Conservation (phyloP, 2,113 vertebrate genomes). For the Gadus chalcogrammus region DNA sequence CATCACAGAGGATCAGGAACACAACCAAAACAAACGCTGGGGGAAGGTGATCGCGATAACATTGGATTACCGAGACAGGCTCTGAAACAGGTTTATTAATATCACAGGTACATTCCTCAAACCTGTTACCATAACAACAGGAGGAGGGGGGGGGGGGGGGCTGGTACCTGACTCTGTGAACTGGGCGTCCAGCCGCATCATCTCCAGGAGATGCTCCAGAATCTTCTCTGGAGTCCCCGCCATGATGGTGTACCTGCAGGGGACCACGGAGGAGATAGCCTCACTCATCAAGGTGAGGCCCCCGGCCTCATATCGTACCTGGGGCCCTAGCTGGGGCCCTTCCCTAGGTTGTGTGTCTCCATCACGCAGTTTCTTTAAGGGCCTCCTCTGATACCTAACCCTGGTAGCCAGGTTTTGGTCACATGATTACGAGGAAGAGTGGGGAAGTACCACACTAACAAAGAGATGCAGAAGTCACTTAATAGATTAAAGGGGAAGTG, state of each 20-base stretch:
- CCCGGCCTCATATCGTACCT: constrained; percentile 36
- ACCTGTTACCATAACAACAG: too few relatives aligned
- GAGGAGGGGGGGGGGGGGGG: constrained; percentile 3
- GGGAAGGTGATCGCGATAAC: too few relatives aligned
- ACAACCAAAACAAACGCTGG: neutral
- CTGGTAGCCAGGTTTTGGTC: constrained; percentile 47
- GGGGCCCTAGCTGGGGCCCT: constrained; percentile 36
- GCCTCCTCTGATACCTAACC: constrained; percentile 58
- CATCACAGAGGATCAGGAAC: constrained; percentile 29
- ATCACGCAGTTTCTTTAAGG: constrained; percentile 53
- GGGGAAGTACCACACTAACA: constrained; percentile 25
- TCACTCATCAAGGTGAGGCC: constrained; percentile 61
- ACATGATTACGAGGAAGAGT: constrained; percentile 37
- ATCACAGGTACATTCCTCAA: too few relatives aligned
- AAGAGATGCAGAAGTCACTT: too few relatives aligned
- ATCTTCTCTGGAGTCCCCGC: constrained; percentile 98
- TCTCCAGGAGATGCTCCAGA: constrained; percentile 97
- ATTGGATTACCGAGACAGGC: neutral
- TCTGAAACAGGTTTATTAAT: too few relatives aligned
- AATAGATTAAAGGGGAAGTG: too few relatives aligned
- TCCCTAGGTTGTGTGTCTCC: constrained; percentile 40
- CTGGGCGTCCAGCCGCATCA: constrained; percentile 87
- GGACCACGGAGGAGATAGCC: constrained; percentile 38
- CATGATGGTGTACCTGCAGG: constrained; percentile 92
- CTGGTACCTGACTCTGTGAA: constrained; percentile 81